Percentiles rank a stretch among this genome's conserved stretches.
Conservation (phyloP, 2,113 vertebrate species). For the human region GRCh38 chr2:178473001-178473500, state of each 20-base stretch:
- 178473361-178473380: not conserved
- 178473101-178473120: slow-evolving; percentile 66
- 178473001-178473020: slow-evolving; percentile 68
- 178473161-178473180: slow-evolving; percentile 64
- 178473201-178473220: slow-evolving; percentile 35
- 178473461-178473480: not conserved
- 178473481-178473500: not conserved
- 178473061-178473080: slow-evolving; percentile 87
- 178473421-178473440: not conserved
- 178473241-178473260: not conserved
- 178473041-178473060: slow-evolving; percentile 82
- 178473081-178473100: slow-evolving; percentile 82
- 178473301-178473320: not conserved
- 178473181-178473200: slow-evolving; percentile 51
- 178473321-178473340: not conserved
- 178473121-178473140: slow-evolving; percentile 79
- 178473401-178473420: not conserved
- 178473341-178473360: not conserved
- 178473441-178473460: not conserved
- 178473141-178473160: slow-evolving; percentile 84
- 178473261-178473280: not conserved
- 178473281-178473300: not conserved
- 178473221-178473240: not conserved
- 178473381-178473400: not conserved
- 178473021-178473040: slow-evolving; percentile 83